These are phyloP conservation scores for Sphenodon punctatus DNA, from an alignment of 2,797 vertebrate genomes.

Conservation along the genomic window DNA sequence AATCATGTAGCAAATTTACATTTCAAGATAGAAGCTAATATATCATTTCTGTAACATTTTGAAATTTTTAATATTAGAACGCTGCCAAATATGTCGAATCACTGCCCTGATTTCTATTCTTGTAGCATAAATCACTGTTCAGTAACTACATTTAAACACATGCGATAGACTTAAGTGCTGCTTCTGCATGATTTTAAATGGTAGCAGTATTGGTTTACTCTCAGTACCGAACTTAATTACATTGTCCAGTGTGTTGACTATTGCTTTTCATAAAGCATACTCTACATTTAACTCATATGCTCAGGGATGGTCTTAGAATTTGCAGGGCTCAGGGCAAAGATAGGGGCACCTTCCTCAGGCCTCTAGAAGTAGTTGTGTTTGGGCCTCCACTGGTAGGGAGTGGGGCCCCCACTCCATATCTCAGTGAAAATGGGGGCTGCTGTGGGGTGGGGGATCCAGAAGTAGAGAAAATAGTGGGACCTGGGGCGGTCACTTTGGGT, in stretches of 20 bases:
- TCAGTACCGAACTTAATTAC: not conserved
- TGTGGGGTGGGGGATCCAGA: too few relatives aligned
- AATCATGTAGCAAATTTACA: slow-evolving; percentile 23
- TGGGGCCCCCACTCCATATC: too few relatives aligned
- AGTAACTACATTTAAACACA: not conserved
- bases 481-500: too few relatives aligned
- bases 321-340: too few relatives aligned
- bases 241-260: not conserved
- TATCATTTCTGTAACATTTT: slow-evolving; percentile 2
- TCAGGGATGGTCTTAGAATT: too few relatives aligned
- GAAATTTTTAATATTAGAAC: not conserved
- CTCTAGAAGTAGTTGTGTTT: too few relatives aligned
- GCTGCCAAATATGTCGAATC: not conserved
- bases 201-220: not conserved
- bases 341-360: too few relatives aligned
- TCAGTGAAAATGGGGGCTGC: too few relatives aligned
- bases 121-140: not conserved
- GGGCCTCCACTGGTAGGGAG: too few relatives aligned
- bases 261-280: not conserved
- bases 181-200: not conserved
- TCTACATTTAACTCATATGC: not conserved
- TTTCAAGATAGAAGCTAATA: slow-evolving; percentile 11
- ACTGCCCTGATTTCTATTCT: not conserved
- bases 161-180: not conserved
- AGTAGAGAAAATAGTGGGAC: too few relatives aligned